Evolutionary conservation across 2,113 vertebrate species (phyloP), one percentile per base, ranked within the genome.

Genomic region (Gnathonemus echidnorhynchus): DNA sequence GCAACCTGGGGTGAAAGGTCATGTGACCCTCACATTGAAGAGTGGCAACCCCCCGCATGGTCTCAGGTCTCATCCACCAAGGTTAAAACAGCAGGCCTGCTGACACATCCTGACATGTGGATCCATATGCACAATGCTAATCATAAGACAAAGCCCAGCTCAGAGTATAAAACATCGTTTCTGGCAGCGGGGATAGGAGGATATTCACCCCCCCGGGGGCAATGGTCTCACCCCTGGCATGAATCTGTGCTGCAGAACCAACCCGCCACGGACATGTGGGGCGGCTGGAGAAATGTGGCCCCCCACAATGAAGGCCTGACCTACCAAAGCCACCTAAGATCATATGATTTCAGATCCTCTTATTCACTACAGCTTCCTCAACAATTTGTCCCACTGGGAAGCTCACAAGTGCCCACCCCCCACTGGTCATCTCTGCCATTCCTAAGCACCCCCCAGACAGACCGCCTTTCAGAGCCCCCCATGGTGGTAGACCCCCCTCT

Each of bases 401-500:
- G 53, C 45, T 21, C 66, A 66, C 6, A 50, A 50, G 48, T 31
- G 31, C 70, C 74, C 21, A 42, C n/a, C 83, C n/a, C 21, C 10
- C 90, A 42, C 50, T 89, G 86, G 53, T 45, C 58, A 5, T 50
- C 42, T 39, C 8, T 45, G 45, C 70, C 90, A 9, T 87, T 89
- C 83, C 24, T 86, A 27, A 89, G 56, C 80, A 88, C 85, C 42
- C 70, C 89, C 42, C 86, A 91, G 42, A 77, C 89, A 52, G 88
- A 53, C 1, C 27, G 87, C 53, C 2, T 80, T 27, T 74, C 90
- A 15, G 70, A 21, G 52, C 46, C 52, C 31, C 70, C 90, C 35
- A 27, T 87, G 42, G 58, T 88, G 7, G 70, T 92, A 74, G 91
- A 90, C 70, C 91, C 91, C 50, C 91, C 92, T 35, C 93, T 87